Base-by-base conservation (phyloP, 1,140 invertebrate genomes). In the Danaus plexippus region DNA sequence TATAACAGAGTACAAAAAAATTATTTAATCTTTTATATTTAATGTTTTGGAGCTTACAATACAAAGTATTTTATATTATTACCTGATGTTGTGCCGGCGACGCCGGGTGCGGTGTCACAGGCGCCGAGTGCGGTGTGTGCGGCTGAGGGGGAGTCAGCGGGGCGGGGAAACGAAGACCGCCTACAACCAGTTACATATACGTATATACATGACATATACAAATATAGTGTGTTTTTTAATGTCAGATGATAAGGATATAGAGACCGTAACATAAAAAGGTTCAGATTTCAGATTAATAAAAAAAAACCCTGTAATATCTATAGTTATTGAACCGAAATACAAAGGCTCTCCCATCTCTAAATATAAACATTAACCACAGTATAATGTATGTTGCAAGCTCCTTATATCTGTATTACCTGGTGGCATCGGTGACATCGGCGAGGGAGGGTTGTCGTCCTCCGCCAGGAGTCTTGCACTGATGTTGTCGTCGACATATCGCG, bases 371-470 rank as follows among this genome's bases (percentile, higher is more conserved):
- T 32, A 32, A 32, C 7, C 22, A 32, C 22, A 32, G 22, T 32
- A 32, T 32, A 32, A 32, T 32, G 22, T 32, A 32, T 32, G 22
- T 32, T 6, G 22, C 2, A 5, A 32, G 22, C 22, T 32, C 2
- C 22, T 7, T 32, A 32, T 32, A 32, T 32, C 22, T 5, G 2
- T 32, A 32, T 61, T 71, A 86, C 83, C 81, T 60, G 81, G 80
- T 6, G 80, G 78, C 81, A 84, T 86, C 0, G 87, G 87, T 7
- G 94, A 92, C 54, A 97, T 93, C 0, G 96, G 96, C 2, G 96
- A 98, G 0, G 96, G 95, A 9, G 97, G 97, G 88, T 98, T 98
- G 70, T 98, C 97, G 75, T 99, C 97, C 80, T 98, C 97, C 11
- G 95, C 95, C 59, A 97, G 92, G 1, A 96, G 85, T 44, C 95